Conservation (phyloP, 2,888 invertebrate species). For the Nasonia oneida region DNA sequence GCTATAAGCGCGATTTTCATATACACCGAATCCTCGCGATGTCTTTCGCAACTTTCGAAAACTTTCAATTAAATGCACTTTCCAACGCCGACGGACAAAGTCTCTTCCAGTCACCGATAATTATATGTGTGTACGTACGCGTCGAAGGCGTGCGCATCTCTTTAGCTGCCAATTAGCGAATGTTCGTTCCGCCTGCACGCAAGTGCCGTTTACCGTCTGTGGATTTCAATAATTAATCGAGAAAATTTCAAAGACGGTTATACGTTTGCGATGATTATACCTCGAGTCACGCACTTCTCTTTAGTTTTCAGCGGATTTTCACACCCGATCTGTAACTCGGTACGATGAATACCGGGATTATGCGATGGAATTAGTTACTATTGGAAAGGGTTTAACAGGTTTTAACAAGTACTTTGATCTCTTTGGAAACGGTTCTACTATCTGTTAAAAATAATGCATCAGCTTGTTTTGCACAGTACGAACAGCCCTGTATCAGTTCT, state of each 20-base stretch:
- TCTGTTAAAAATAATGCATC: background rate
- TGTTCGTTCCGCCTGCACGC: background rate
- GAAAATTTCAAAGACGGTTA: background rate
- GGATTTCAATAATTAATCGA: conserved; percentile 21
- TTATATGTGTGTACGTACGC: background rate
- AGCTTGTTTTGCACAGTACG: background rate
- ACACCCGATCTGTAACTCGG: conserved; percentile 8
- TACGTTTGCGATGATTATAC: background rate
- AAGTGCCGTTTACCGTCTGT: background rate
- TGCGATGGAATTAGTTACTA: background rate
- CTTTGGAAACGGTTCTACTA: background rate
- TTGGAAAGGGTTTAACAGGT: background rate
- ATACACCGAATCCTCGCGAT: background rate
- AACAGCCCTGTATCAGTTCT: background rate
- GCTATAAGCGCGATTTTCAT: background rate
- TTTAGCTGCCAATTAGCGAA: conserved; percentile 11
- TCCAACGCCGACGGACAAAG: background rate
- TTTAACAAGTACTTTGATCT: background rate
- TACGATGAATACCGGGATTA: background rate
- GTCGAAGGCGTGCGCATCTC: background rate
- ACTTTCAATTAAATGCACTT: conserved; percentile 27
- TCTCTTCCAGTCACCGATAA: background rate
- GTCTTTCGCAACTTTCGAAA: conserved; percentile 16
- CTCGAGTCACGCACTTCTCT: conserved; percentile 8
- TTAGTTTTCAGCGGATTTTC: conserved; percentile 11